A percentile compares a stretch with the other conserved stretches of the same genome.
Conservation (phyloP, 2,888 invertebrate genomes). For the Parthenolecanium corni region DNA sequence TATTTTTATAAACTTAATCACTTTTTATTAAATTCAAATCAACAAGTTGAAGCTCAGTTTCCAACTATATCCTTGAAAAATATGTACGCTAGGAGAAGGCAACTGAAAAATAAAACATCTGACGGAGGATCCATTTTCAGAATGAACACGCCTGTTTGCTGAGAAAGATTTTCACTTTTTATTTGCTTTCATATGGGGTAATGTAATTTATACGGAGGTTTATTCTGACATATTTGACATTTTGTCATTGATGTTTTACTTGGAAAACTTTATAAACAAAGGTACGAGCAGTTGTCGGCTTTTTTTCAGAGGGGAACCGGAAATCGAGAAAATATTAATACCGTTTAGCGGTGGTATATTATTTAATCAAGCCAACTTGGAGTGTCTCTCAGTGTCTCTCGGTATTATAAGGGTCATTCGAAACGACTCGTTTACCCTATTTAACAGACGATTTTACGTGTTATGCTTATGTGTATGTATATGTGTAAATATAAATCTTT, state of each 20-base stretch:
- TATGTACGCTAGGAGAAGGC: too few species aligned
- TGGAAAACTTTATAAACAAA: constrained; percentile 15
- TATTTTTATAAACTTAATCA: too few species aligned
- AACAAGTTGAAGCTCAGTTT: too few species aligned
- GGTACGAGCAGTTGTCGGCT: neutral
- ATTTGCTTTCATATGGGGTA: neutral
- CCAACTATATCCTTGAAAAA: too few species aligned
- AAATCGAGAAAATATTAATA: neutral
- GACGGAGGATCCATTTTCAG: too few species aligned
- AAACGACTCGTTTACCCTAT: too few species aligned
- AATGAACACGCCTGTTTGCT: neutral
- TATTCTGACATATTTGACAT: constrained; percentile 15
- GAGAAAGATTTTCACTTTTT: neutral
- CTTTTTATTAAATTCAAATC: too few species aligned
- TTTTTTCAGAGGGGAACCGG: neutral
- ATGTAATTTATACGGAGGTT: constrained; percentile 21
- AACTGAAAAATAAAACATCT: too few species aligned
- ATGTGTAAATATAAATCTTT: too few species aligned
- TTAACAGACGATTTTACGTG: too few species aligned
- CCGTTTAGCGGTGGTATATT: neutral
- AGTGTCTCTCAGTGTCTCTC: neutral
- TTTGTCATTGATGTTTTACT: constrained; percentile 12
- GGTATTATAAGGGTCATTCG: too few species aligned
- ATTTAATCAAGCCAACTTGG: neutral
- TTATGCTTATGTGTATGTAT: too few species aligned